Conservation (phyloP, 2,888 invertebrate species). For the Euplagia quadripunctaria region DNA sequence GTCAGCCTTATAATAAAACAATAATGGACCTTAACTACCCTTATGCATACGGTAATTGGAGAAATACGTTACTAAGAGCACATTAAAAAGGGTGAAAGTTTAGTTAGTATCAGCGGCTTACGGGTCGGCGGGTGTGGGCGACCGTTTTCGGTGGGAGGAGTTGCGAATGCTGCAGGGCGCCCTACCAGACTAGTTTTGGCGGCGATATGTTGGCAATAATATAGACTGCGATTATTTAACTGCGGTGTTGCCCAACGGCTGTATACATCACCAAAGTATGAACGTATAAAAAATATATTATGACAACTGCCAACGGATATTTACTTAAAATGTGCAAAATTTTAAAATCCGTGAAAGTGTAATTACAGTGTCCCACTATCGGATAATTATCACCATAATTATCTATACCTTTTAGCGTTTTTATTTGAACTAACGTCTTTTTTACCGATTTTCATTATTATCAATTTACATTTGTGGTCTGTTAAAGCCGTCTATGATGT, state of each 20-base stretch:
- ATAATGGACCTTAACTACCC: conserved; percentile 55
- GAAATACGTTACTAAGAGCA: conserved; percentile 30
- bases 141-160: background rate
- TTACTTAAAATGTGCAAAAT: background rate
- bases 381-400: background rate
- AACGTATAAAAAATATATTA: too few species aligned
- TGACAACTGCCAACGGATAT: background rate
- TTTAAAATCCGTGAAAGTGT: background rate
- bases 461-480: too few species aligned
- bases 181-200: background rate
- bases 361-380: background rate
- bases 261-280: too few species aligned
- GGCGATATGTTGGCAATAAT: background rate
- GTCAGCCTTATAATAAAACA: conserved; percentile 74
- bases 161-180: background rate
- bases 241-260: too few species aligned
- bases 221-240: too few species aligned
- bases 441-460: too few species aligned
- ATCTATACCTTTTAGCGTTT: background rate
- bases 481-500: too few species aligned
- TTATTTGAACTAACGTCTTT: too few species aligned
- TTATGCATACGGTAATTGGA: conserved; percentile 48
- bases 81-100: conserved; percentile 13
- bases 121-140: background rate
- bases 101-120: background rate